Evolutionary conservation across 2,797 vertebrate species (phyloP).

Genomic region (Cynopterus sphinx): DNA sequence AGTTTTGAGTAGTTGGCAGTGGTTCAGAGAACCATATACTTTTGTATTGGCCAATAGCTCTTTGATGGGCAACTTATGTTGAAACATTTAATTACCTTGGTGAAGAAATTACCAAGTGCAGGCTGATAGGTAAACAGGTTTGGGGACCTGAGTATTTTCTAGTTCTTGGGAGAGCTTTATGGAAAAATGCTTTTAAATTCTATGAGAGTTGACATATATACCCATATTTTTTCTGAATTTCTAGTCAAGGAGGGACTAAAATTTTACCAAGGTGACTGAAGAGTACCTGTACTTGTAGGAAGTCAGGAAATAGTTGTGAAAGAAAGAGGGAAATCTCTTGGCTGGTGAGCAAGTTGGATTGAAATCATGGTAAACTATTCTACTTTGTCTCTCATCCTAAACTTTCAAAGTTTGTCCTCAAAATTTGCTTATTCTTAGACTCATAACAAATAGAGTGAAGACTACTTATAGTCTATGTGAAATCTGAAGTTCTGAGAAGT

Average conservation of each 20-base stretch:
- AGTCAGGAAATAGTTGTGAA: slow-evolving; percentile 18
- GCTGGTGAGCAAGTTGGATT: not conserved
- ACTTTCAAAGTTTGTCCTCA: not conserved
- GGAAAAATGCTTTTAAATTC: slow-evolving; percentile 45
- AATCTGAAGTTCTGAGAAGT: slow-evolving; percentile 22
- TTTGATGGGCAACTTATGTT: slow-evolving; percentile 3
- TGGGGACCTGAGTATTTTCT: slow-evolving; percentile 44
- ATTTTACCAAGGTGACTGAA: not conserved
- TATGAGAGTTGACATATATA: not conserved
- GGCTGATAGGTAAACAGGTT: not conserved
- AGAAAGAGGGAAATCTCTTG: not conserved
- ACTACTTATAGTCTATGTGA: slow-evolving; percentile 20
- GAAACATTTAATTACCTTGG: slow-evolving; percentile 44
- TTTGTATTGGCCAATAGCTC: not conserved
- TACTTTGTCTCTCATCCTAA: slow-evolving; percentile 38
- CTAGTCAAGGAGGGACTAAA: not conserved
- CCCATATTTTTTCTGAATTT: slow-evolving; percentile 36
- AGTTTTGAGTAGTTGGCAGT: slow-evolving; percentile 13
- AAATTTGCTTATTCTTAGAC: slow-evolving; percentile 17
- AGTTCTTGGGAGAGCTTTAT: slow-evolving; percentile 12
- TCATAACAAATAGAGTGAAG: not conserved
- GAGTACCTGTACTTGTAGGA: not conserved
- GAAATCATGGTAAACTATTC: slow-evolving; percentile 31
- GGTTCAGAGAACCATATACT: not conserved
- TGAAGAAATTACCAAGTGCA: slow-evolving; percentile 42